These are phyloP conservation scores for Hanleya hanleyi DNA, from an alignment of 2,888 invertebrate species.

Conservation along the genomic window DNA sequence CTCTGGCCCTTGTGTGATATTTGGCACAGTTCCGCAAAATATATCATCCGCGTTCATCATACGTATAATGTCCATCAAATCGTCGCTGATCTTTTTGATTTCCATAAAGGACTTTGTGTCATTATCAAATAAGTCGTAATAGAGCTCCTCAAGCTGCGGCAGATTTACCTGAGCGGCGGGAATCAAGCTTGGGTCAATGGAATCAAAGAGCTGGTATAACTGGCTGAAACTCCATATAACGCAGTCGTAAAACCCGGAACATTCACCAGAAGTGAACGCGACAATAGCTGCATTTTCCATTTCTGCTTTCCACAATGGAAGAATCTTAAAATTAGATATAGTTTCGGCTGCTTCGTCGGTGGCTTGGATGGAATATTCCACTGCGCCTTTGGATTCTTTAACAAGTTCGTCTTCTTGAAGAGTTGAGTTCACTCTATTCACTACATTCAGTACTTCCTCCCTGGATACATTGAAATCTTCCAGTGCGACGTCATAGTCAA, in stretches of 20 bases:
- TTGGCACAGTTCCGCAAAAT: neutral
- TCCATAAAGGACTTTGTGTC: neutral
- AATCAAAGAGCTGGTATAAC: neutral
- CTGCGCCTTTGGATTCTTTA: neutral
- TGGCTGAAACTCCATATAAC: neutral
- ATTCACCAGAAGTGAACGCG: neutral
- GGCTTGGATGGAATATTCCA: neutral
- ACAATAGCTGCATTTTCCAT: neutral
- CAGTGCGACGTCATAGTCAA: neutral
- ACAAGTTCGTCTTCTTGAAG: neutral
- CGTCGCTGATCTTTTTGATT: neutral
- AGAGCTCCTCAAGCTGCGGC: neutral
- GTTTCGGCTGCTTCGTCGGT: neutral
- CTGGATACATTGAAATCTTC: neutral
- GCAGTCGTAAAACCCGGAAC: constrained; percentile 8
- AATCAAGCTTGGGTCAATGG: neutral
- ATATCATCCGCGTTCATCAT: neutral
- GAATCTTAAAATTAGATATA: neutral
- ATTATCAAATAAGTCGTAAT: neutral
- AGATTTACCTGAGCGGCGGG: neutral
- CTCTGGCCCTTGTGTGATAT: neutral
- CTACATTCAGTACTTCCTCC: neutral
- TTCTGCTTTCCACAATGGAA: neutral
- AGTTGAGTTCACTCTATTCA: neutral
- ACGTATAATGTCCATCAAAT: neutral